phyloP scores from a whole-genome alignment of 1,140 invertebrate species.

The Triops cancriformis region DNA sequence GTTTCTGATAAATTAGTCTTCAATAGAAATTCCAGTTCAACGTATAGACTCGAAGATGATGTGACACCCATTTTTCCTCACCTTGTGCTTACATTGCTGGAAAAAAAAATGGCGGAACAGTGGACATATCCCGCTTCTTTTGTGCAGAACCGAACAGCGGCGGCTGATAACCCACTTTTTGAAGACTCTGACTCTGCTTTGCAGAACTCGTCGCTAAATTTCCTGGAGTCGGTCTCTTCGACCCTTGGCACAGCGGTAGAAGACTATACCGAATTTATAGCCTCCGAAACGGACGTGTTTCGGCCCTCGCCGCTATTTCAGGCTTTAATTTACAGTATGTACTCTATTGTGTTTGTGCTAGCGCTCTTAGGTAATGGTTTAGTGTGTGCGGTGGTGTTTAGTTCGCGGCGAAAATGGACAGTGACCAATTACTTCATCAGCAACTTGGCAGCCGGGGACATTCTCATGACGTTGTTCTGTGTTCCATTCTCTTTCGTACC shows the following conservation, averaged over 20 bases:
- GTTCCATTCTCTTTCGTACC: constrained; percentile 77
- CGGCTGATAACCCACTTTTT: neutral
- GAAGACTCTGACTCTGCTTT: neutral
- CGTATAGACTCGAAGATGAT: neutral
- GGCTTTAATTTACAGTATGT: constrained; percentile 58
- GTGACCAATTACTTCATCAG: constrained; percentile 81
- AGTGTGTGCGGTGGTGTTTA: constrained; percentile 70
- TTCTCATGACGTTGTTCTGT: constrained; percentile 73
- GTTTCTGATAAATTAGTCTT: neutral
- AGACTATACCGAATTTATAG: neutral
- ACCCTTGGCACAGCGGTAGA: neutral
- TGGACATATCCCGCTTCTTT: neutral
- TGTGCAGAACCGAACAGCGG: neutral
- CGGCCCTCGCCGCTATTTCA: constrained; percentile 43
- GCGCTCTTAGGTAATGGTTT: constrained; percentile 68
- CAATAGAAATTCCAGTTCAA: neutral
- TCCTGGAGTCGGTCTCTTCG: neutral
- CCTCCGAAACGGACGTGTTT: neutral
- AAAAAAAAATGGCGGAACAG: neutral
- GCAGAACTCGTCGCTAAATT: neutral
- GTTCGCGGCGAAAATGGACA: constrained; percentile 68
- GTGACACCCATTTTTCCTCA: neutral
- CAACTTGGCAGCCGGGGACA: constrained; percentile 74
- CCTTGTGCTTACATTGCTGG: neutral
- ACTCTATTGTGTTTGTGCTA: constrained; percentile 60